A percentile compares a stretch with the other conserved stretches of the same genome.
These are phyloP conservation scores for Daphoenositta chrysoptera DNA, from an alignment of 2,113 vertebrate species.

Conservation along the genomic window DNA sequence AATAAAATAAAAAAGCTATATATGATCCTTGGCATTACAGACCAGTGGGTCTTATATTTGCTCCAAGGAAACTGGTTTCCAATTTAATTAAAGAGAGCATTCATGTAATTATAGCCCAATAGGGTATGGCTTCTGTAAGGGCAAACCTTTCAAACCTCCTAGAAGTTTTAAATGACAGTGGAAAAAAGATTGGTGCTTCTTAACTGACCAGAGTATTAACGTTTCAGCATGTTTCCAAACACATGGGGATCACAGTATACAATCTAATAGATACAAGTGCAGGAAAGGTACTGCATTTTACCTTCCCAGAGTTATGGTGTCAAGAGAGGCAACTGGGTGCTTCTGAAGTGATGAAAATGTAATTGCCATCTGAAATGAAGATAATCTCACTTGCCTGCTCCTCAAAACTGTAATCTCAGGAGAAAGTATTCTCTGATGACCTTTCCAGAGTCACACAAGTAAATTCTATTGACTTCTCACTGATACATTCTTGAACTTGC, in stretches of 20 bases:
- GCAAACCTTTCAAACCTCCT: not conserved
- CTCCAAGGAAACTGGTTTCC: not conserved
- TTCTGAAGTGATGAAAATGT: not conserved
- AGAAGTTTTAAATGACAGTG: constrained; percentile 3
- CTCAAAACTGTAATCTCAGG: not conserved
- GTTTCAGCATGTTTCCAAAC: not conserved
- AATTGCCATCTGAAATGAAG: constrained; percentile 9
- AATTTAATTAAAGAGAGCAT: constrained; percentile 45
- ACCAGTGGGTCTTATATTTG: not conserved
- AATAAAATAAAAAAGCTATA: not conserved
- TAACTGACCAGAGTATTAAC: not conserved
- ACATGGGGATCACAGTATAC: not conserved
- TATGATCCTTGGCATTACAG: not conserved
- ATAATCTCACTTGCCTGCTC: not conserved
- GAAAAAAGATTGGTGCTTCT: not conserved
- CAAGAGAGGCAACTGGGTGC: not conserved
- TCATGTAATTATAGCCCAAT: not conserved
- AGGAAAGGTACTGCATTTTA: not conserved
- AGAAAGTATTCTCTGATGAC: not conserved
- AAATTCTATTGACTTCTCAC: not conserved
- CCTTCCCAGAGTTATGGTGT: not conserved
- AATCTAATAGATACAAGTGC: not conserved
- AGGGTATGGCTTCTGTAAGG: not conserved
- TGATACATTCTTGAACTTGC: not conserved
- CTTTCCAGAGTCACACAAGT: not conserved